Evolutionary conservation across 2,888 invertebrate genomes (phyloP).

Genomic region (Chrysolina oricalcia): DNA sequence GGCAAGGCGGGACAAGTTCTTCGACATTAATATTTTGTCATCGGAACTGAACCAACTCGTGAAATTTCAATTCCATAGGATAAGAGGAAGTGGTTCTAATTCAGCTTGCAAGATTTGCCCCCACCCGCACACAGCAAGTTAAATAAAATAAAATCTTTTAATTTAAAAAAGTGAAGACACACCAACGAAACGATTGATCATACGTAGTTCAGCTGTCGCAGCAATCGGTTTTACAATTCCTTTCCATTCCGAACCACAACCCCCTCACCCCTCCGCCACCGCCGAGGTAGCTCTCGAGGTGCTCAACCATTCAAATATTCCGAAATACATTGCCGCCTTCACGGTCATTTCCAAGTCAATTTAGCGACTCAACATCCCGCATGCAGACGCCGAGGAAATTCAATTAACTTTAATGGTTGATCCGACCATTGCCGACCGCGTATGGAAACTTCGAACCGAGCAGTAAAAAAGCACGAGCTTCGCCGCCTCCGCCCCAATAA

Average conservation of each 20-base stretch:
- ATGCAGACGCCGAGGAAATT: constrained; percentile 73
- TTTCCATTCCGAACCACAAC: neutral
- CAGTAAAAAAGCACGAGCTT: constrained; percentile 58
- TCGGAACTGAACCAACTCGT: too few relatives aligned
- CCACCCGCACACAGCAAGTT: too few relatives aligned
- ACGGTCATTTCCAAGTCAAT: constrained; percentile 73
- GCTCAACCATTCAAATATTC: constrained; percentile 69
- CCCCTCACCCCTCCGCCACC: constrained; percentile 16
- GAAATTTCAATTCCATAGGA: too few relatives aligned
- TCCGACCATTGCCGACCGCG: constrained; percentile 67
- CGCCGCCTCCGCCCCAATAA: constrained; percentile 61
- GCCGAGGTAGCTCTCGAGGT: constrained; percentile 59
- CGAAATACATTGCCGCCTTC: constrained; percentile 69
- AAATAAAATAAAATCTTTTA: too few relatives aligned
- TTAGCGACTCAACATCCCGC: constrained; percentile 71
- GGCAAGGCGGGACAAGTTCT: too few relatives aligned
- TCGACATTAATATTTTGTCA: too few relatives aligned
- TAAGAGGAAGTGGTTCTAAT: too few relatives aligned
- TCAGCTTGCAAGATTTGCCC: too few relatives aligned
- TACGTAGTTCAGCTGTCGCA: too few relatives aligned
- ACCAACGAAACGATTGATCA: too few relatives aligned
- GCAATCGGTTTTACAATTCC: too few relatives aligned
- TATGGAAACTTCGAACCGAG: constrained; percentile 61
- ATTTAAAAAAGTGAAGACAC: too few relatives aligned
- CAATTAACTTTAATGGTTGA: constrained; percentile 75